Evolutionary conservation across 1,140 invertebrate genomes (phyloP).

Genomic region (Zaprionus taronus): DNA sequence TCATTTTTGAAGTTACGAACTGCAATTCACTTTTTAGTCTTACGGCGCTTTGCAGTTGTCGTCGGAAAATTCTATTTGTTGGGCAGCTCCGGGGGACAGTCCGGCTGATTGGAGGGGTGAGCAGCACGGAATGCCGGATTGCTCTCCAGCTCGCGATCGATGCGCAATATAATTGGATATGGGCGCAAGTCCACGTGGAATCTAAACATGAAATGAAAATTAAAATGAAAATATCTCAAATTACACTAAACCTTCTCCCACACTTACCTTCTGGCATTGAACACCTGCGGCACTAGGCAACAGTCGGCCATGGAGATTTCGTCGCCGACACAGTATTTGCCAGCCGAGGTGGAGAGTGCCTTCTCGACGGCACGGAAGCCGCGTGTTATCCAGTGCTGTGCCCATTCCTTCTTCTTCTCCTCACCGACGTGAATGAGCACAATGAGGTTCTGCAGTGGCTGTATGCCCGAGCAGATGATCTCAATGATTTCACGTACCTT

Average conservation of each 20-base stretch:
- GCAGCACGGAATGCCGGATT: conserved; percentile 95
- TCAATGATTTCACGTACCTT: conserved; percentile 90
- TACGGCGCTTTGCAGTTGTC: conserved; percentile 83
- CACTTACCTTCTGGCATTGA: conserved; percentile 91
- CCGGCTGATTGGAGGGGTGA: conserved; percentile 95
- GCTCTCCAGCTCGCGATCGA: conserved; percentile 93
- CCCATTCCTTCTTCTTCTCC: conserved; percentile 96
- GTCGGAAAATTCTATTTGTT: conserved; percentile 86
- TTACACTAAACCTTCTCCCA: background rate
- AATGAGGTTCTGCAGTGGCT: conserved; percentile 96
- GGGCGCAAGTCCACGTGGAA: conserved; percentile 95
- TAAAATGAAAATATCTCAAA: background rate
- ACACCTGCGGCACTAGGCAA: conserved; percentile 97
- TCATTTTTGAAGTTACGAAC: conserved; percentile 62
- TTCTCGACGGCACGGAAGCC: conserved; percentile 96
- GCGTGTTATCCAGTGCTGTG: conserved; percentile 95
- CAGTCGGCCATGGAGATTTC: conserved; percentile 97
- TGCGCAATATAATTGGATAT: conserved; percentile 94
- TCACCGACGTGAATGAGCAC: conserved; percentile 94
- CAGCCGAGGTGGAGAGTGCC: conserved; percentile 91
- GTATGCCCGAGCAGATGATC: conserved; percentile 96
- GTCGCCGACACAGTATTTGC: conserved; percentile 98
- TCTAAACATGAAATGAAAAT: conserved; percentile 72
- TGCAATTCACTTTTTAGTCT: conserved; percentile 83
- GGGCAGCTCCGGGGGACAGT: conserved; percentile 93